These are phyloP conservation scores for Castor canadensis DNA, from an alignment of 2,113 vertebrate genomes.

Conservation along the genomic window DNA sequence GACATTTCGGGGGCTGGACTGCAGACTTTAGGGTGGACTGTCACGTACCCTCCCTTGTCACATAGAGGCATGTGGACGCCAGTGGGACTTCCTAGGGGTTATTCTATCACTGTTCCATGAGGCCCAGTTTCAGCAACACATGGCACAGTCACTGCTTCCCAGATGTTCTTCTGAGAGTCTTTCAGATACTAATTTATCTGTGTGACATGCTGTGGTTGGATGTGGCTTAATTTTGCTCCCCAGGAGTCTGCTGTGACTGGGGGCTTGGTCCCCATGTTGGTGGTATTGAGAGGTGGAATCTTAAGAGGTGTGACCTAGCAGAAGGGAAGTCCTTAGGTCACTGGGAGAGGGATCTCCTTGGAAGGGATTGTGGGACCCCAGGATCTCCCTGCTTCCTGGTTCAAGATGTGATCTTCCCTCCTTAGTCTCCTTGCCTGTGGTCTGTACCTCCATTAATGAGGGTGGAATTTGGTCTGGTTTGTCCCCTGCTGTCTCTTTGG, in stretches of 20 bases:
- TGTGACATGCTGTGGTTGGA: rapidly evolving
- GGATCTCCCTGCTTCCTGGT: background rate
- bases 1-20: rapidly evolving
- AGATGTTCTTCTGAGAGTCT: rapidly evolving
- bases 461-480: background rate
- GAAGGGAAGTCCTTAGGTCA: background rate
- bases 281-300: background rate
- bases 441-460: background rate
- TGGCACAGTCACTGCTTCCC: rapidly evolving
- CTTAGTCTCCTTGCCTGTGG: no score
- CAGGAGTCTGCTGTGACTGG: background rate
- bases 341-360: background rate
- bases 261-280: background rate
- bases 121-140: background rate
- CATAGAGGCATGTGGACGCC: rapidly evolving
- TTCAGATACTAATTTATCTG: rapidly evolving
- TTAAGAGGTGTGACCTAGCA: background rate
- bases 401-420: background rate
- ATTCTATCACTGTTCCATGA: rapidly evolving
- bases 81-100: rapidly evolving
- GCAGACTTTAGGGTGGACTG: background rate
- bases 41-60: background rate
- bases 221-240: background rate
- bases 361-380: background rate
- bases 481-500: background rate